Base-by-base conservation (phyloP, 2,113 vertebrate species). In the Uropsilus gracilis region DNA sequence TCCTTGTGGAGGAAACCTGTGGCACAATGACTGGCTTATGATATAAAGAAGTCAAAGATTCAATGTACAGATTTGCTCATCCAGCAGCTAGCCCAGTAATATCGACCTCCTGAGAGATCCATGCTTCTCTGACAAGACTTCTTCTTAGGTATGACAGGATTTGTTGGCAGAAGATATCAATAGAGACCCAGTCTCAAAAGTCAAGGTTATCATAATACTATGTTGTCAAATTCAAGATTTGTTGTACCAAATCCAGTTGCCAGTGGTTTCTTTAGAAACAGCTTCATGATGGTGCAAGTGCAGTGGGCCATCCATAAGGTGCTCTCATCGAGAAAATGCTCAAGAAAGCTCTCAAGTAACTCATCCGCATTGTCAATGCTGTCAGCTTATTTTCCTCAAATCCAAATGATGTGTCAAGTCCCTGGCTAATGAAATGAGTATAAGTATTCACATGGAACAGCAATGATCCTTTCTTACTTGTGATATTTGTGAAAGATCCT, bases 151-250 rank as follows among this genome's bases (percentile, higher is more conserved):
- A 99, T 99, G 92, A 99, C 99, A 0, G 99, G 99, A 90, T 99
- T 99, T 0, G 99, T 99, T 96, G 99, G 99, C 86, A 99, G 98
- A 93, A 99, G 99, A 83, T 99, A 99, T 99, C 99, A 99, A 93
- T 99, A 99, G 98, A 99, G 96, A 99, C 99, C 3, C 99, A 98
- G 96, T 99, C 99, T 32, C 99, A 99, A 95, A 99, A 98, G 98
- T 99, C 99, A 32, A 99, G 99, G 98, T 99, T 99, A 98, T 99
- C 99, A 0, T 99, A 99, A 98, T 99, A 99, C 99, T 99, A 99
- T 3, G 99, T 99, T 89, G 99, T 99, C 95, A 99, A 98, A 96
- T 99, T 99, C 95, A 99, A 99, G 57, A 99, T 99, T 97, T 99
- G 99, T 96, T 99, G 99, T 68, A 99, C 99, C 97, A 99, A 96